Conservation (phyloP, 2,113 vertebrate genomes). For the Cyanistes caeruleus region DNA sequence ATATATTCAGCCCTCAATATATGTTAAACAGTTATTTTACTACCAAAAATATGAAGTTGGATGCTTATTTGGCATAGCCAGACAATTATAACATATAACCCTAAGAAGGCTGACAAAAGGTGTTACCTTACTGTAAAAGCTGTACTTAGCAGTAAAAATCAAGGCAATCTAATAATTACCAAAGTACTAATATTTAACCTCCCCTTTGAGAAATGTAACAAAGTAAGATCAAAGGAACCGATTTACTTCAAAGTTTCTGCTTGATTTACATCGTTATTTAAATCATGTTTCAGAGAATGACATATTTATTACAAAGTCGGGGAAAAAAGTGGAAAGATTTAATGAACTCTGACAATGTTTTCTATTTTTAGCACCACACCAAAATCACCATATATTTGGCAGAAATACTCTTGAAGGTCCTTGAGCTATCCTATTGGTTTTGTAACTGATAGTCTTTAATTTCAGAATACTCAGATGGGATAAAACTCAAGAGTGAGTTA, state of each 20-base stretch:
- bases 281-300: conserved; percentile 37
- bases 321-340: neutral
- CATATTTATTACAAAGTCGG: conserved; percentile 23
- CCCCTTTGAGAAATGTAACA: conserved; percentile 56
- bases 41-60: neutral
- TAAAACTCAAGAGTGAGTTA: neutral
- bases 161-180: conserved; percentile 50
- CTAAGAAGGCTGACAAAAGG: conserved; percentile 4
- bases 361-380: neutral
- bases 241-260: conserved; percentile 56
- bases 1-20: neutral
- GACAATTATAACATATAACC: neutral
- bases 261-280: conserved; percentile 61
- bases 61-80: neutral
- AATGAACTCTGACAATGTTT: neutral
- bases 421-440: neutral
- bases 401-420: neutral
- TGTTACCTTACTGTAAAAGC: conserved; percentile 10
- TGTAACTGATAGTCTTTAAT: neutral
- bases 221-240: conserved; percentile 50
- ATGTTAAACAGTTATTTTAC: neutral
- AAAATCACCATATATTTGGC: neutral
- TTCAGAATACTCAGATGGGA: neutral
- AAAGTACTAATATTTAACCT: conserved; percentile 56
- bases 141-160: conserved; percentile 36